phyloP scores from a whole-genome alignment of 2,113 vertebrate genomes.

The Steatornis caripensis region DNA sequence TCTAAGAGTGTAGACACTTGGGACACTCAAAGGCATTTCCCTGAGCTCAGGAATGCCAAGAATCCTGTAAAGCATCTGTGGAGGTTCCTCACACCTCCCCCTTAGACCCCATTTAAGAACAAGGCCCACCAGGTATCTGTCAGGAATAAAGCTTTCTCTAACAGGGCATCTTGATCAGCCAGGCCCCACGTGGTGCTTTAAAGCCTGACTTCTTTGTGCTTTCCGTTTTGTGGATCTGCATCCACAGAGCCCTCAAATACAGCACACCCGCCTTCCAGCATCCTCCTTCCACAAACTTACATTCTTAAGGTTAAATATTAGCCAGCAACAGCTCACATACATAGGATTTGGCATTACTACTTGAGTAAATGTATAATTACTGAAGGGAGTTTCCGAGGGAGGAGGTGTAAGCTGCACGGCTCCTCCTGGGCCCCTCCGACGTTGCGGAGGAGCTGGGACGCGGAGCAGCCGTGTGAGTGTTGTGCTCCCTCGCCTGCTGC shows the following conservation, averaged over 20 bases:
- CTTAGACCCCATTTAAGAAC: not conserved
- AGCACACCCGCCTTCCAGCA: not conserved
- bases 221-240: not conserved
- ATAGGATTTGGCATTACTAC: not conserved
- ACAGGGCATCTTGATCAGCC: not conserved
- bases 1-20: not conserved
- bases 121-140: not conserved
- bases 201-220: not conserved
- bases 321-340: not conserved
- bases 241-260: not conserved
- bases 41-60: accelerated
- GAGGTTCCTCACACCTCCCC: not conserved
- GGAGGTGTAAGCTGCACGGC: not conserved
- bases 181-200: accelerated
- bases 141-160: not conserved
- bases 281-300: not conserved
- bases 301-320: not conserved
- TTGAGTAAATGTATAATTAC: not conserved
- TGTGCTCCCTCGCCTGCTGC: not conserved
- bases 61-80: not conserved
- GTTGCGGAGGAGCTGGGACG: not conserved
- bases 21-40: not conserved
- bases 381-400: not conserved
- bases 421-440: accelerated
- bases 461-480: accelerated